Percentiles rank a stretch among this genome's conserved stretches.
Evolutionary conservation across 2,888 invertebrate species (phyloP).

Genomic region (Rhaphigaster nebulosa): DNA sequence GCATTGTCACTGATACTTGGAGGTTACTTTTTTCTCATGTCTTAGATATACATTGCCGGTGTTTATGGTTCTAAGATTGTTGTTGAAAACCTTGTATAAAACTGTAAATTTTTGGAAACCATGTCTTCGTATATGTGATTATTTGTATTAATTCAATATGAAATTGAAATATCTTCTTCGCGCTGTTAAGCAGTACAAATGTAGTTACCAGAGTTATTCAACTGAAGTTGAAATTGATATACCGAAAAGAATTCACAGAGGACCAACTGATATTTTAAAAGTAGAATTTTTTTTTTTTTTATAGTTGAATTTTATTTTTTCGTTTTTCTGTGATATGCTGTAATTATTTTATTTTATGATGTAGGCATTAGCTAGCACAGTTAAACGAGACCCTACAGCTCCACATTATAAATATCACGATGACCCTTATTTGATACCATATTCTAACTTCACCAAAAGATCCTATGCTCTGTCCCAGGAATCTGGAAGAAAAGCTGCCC

Average conservation of each 20-base stretch:
- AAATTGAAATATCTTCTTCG: constrained; percentile 31
- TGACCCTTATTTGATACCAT: constrained; percentile 89
- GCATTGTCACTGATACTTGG: neutral
- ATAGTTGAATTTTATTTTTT: neutral
- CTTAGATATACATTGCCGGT: neutral
- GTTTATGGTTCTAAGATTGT: neutral
- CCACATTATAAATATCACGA: constrained; percentile 92
- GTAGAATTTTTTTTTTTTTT: constrained; percentile 67
- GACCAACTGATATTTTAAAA: constrained; percentile 85
- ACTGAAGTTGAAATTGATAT: constrained; percentile 67
- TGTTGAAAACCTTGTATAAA: neutral
- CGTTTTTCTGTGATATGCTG: neutral
- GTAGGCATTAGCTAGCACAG: constrained; percentile 81
- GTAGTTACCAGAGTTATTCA: constrained; percentile 40
- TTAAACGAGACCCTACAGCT: constrained; percentile 86
- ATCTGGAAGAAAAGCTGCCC: constrained; percentile 87
- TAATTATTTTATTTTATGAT: constrained; percentile 1
- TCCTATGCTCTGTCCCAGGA: constrained; percentile 86
- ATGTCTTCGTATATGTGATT: neutral
- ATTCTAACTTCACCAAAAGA: constrained; percentile 78
- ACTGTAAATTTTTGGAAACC: too few relatives aligned
- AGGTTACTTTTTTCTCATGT: neutral
- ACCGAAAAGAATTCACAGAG: constrained; percentile 80
- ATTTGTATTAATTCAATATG: neutral
- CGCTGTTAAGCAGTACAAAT: neutral